phyloP scores from a whole-genome alignment of 2,888 invertebrate genomes.

The Osmoderma eremita region DNA sequence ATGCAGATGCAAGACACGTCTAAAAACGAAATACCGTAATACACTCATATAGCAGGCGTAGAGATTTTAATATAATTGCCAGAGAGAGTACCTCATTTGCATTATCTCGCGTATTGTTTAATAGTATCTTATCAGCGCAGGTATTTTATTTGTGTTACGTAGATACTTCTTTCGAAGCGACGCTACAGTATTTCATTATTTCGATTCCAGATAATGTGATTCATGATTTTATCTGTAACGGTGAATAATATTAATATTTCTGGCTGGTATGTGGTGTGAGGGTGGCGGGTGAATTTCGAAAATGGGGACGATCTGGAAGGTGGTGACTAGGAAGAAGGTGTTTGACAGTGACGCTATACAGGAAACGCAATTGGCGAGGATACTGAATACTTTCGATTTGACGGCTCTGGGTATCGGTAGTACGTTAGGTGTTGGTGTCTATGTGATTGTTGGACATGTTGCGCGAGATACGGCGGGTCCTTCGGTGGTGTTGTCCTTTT shows the following conservation, averaged over 20 bases:
- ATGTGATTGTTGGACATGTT: slow-evolving; percentile 87
- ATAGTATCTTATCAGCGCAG: slow-evolving; percentile 40
- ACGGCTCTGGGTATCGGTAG: slow-evolving; percentile 85
- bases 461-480: slow-evolving; percentile 85
- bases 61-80: slow-evolving; percentile 29
- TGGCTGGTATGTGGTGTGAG: slow-evolving; percentile 9
- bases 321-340: slow-evolving; percentile 59
- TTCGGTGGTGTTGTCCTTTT: slow-evolving; percentile 84
- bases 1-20: not conserved
- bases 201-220: slow-evolving; percentile 40
- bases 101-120: slow-evolving; percentile 40
- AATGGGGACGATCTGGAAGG: slow-evolving; percentile 56
- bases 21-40: not conserved
- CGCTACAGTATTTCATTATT: slow-evolving; percentile 18
- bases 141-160: slow-evolving; percentile 42
- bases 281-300: slow-evolving; percentile 4
- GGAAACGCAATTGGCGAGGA: slow-evolving; percentile 70
- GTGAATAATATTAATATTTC: slow-evolving; percentile 29
- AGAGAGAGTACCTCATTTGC: slow-evolving; percentile 21
- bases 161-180: slow-evolving; percentile 25
- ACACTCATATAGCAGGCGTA: slow-evolving; percentile 14
- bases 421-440: slow-evolving; percentile 90
- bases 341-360: slow-evolving; percentile 57
- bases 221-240: slow-evolving; percentile 31
- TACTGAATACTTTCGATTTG: slow-evolving; percentile 82